Evolutionary conservation across 2,888 invertebrate genomes (phyloP).

Genomic region (Cistogaster globosa): DNA sequence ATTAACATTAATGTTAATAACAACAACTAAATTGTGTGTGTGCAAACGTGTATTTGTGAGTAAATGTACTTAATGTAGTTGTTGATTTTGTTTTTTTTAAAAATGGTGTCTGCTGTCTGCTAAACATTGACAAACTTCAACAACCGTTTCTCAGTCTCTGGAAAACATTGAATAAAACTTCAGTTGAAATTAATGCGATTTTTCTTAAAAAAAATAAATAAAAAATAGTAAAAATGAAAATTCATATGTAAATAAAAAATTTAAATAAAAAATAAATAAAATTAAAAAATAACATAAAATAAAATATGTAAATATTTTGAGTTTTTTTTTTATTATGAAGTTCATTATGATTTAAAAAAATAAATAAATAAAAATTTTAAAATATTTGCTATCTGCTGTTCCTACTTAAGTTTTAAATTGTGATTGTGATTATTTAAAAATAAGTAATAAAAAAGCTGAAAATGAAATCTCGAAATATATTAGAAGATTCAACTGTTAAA

Average conservation of each 20-base stretch:
- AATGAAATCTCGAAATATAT: constrained; percentile 59
- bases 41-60: background rate
- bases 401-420: constrained; percentile 34
- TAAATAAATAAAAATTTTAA: background rate
- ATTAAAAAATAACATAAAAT: constrained; percentile 3
- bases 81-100: constrained; percentile 2
- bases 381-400: background rate
- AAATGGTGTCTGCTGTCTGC: constrained; percentile 50
- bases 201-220: background rate
- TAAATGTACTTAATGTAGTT: constrained; percentile 48
- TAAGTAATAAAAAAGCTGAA: constrained; percentile 16
- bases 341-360: background rate
- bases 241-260: background rate
- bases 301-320: background rate
- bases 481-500: constrained; percentile 62
- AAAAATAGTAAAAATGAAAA: constrained; percentile 15
- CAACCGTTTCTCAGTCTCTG: constrained; percentile 64
- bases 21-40: constrained; percentile 28
- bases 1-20: constrained; percentile 7
- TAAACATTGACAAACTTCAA: constrained; percentile 68
- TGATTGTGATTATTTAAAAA: constrained; percentile 32
- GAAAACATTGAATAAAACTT: constrained; percentile 65
- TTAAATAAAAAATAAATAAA: background rate
- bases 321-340: too few species aligned
- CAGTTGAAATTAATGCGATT: constrained; percentile 44